Evolutionary conservation across 2,888 invertebrate genomes (phyloP).

Genomic region (Leptura quadrifasciata): DNA sequence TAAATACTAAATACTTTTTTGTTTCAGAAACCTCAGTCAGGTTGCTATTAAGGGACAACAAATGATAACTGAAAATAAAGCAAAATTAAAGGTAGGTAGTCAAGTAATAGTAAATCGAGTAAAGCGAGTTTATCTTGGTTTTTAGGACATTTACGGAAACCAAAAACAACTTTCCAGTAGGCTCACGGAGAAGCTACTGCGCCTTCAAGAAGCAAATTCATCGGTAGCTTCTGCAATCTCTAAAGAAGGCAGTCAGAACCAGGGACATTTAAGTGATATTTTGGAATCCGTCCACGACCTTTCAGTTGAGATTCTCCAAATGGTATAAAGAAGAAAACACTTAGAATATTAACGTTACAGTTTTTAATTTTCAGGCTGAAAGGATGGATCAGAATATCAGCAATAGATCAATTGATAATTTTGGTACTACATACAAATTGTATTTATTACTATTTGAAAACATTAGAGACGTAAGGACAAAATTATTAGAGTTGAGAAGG

Average conservation of each 20-base stretch:
- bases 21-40: constrained; percentile 30
- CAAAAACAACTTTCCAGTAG: constrained; percentile 71
- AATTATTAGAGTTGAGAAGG: constrained; percentile 72
- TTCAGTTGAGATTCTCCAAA: constrained; percentile 69
- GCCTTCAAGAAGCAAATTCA: constrained; percentile 72
- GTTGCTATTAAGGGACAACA: constrained; percentile 37
- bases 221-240: constrained; percentile 63
- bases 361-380: constrained; percentile 58
- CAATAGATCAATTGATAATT: constrained; percentile 46
- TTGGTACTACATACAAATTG: constrained; percentile 33
- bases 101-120: neutral
- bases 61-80: constrained; percentile 28
- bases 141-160: constrained; percentile 70
- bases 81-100: constrained; percentile 29
- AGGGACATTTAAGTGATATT: constrained; percentile 63
- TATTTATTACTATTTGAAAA: constrained; percentile 51
- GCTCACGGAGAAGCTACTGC: constrained; percentile 70
- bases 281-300: constrained; percentile 71
- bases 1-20: neutral
- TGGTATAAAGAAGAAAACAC: constrained; percentile 64
- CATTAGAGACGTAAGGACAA: constrained; percentile 64
- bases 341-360: constrained; percentile 7
- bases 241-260: constrained; percentile 61
- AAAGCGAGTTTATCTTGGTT: constrained; percentile 1
- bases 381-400: constrained; percentile 52